phyloP scores from a whole-genome alignment of 2,113 vertebrate species.

The Scatophagus argus region DNA sequence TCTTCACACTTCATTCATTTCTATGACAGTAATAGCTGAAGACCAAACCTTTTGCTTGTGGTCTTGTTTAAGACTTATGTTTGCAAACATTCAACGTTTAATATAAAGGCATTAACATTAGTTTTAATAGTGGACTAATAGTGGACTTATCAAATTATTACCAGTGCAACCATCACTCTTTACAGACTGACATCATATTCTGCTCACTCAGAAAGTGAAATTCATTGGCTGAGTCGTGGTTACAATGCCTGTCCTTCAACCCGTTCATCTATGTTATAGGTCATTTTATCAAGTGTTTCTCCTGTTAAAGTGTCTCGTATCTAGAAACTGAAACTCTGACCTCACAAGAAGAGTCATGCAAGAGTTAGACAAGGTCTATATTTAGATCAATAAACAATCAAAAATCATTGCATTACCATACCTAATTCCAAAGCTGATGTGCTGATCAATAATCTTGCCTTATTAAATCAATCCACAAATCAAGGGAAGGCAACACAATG shows the following conservation, averaged over 20 bases:
- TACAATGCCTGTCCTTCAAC: constrained; percentile 1
- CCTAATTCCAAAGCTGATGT: background rate
- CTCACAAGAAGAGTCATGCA: background rate
- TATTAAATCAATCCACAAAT: background rate
- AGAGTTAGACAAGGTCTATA: background rate
- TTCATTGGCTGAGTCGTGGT: background rate
- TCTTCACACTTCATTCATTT: background rate
- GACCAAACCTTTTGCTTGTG: background rate
- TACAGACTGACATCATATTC: background rate
- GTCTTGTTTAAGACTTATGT: background rate
- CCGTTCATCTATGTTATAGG: background rate
- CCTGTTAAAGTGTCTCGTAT: background rate
- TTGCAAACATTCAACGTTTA: background rate
- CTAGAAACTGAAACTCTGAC: constrained; percentile 1
- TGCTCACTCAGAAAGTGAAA: background rate
- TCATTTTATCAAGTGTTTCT: constrained; percentile 7
- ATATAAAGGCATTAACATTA: background rate
- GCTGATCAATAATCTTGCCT: background rate
- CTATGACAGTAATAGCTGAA: background rate
- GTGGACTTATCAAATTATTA: background rate
- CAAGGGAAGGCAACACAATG: background rate
- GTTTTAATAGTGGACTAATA: background rate
- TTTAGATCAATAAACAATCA: constrained; percentile 6
- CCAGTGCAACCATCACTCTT: background rate
- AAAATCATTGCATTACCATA: background rate